Evolutionary conservation across 2,888 invertebrate species (phyloP).

Genomic region (Nebria salina): DNA sequence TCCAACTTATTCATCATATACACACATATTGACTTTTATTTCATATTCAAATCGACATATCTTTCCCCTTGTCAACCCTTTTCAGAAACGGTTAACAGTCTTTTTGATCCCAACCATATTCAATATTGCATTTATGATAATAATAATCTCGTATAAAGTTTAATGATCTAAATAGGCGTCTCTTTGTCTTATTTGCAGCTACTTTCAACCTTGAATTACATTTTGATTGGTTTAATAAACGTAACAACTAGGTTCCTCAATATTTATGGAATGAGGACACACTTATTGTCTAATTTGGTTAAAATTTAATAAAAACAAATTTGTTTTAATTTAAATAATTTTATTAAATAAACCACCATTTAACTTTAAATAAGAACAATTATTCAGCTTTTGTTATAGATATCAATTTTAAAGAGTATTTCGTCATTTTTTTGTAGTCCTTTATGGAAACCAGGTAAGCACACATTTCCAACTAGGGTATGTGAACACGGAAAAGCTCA

Average conservation of each 20-base stretch:
- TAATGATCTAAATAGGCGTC: neutral
- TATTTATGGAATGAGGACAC: neutral
- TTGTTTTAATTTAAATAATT: too few relatives aligned
- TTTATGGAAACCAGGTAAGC: conserved; percentile 1
- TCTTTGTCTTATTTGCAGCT: neutral
- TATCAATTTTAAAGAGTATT: too few relatives aligned
- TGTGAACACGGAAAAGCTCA: neutral
- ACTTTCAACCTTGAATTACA: neutral
- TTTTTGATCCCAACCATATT: too few relatives aligned
- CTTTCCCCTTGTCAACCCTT: too few relatives aligned
- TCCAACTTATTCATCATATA: too few relatives aligned
- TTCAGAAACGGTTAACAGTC: too few relatives aligned
- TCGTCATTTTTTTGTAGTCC: neutral
- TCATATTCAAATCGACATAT: neutral
- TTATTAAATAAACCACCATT: too few relatives aligned
- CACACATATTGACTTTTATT: neutral
- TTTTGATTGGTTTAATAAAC: neutral
- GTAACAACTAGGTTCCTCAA: neutral
- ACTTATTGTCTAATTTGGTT: neutral
- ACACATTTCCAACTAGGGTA: neutral
- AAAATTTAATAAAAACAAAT: neutral
- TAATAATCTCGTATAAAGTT: neutral
- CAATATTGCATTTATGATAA: neutral
- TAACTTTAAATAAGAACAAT: too few relatives aligned
- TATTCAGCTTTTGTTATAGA: too few relatives aligned